Percentiles rank a stretch among this genome's conserved stretches.
These are phyloP conservation scores for Perodicticus potto DNA, from an alignment of 2,797 vertebrate species.

Conservation along the genomic window DNA sequence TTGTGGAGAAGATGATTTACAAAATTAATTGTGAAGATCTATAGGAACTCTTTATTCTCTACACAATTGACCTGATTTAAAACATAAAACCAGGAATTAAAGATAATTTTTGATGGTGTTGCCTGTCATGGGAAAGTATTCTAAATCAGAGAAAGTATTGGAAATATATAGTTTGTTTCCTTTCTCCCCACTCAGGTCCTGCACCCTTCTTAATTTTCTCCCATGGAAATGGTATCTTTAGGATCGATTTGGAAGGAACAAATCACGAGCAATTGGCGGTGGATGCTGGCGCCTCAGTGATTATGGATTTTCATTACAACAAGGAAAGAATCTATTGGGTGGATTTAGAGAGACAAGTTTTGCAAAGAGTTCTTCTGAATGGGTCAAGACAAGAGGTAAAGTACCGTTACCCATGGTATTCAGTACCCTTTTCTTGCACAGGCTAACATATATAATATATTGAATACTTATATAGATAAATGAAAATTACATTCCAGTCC, in stretches of 20 bases:
- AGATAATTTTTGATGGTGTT: not conserved
- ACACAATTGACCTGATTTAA: constrained; percentile 21
- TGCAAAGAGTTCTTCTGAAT: constrained; percentile 92
- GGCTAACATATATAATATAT: not conserved
- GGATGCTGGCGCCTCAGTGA: constrained; percentile 88
- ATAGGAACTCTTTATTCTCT: not conserved
- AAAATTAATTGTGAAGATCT: constrained; percentile 18
- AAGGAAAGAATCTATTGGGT: constrained; percentile 94
- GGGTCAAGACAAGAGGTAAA: constrained; percentile 92
- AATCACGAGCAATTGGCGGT: constrained; percentile 89
- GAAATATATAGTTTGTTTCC: constrained; percentile 29
- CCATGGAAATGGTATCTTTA: constrained; percentile 92
- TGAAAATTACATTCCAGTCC: not conserved
- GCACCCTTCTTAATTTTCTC: constrained; percentile 94
- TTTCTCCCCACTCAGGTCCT: constrained; percentile 87
- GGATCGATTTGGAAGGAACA: constrained; percentile 92
- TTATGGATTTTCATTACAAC: constrained; percentile 93
- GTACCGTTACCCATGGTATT: not conserved
- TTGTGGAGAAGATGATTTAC: not conserved
- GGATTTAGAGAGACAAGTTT: constrained; percentile 89
- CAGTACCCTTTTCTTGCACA: not conserved
- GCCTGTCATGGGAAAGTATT: not conserved
- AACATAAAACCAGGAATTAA: constrained; percentile 33
- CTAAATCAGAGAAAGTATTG: not conserved
- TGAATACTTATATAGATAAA: not conserved